Evolutionary conservation across 2,113 vertebrate genomes (phyloP), one percentile per base, ranked within the genome.

Genomic region (Puntigrus tetrazona): DNA sequence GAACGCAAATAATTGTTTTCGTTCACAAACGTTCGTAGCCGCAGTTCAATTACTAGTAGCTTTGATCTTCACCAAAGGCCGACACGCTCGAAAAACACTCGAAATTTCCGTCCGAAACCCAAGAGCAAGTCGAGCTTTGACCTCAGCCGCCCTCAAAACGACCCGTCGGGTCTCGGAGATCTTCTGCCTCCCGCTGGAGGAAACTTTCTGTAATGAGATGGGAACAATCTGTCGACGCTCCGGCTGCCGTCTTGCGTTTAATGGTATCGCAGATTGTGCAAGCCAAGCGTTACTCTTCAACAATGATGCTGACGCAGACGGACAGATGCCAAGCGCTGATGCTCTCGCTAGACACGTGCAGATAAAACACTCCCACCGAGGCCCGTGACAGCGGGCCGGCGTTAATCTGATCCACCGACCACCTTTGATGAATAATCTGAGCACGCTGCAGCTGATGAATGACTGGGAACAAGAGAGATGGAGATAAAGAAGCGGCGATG

Each of bases 191-290:
- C 59, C 5, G 14, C 36, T 27, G 6, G 8, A 80, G 61, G 41
- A 80, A 47, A 27, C 59, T 50, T 31, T 45, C 38, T 27, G 41
- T 80, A 80, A 80, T 80, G 78, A 67, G 41, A 80, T 65, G n/a
- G 27, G 59, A 43, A 80, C 78, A 80, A 80, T 80, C 78, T 80
- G 78, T 65, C 78, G 61, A 63, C 8, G 27, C 29, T 80, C n/a
- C 0, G 27, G 16, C 25, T 65, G 78, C 78, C 78, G 67, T 80
- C 59, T 80, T 80, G 78, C 67, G 78, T 80, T 80, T 80, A 80
- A 80, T 80, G 61, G 59, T 47, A 67, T 80, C 78, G 29, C 78
- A 80, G 78, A 80, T 67, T 80, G 78, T 80, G 78, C 78, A 80
- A 80, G 78, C 59, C 41, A 63, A 80, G 59, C 78, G 61, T 67